These are phyloP conservation scores for Galleria mellonella DNA, from an alignment of 1,140 invertebrate species.

Conservation along the genomic window DNA sequence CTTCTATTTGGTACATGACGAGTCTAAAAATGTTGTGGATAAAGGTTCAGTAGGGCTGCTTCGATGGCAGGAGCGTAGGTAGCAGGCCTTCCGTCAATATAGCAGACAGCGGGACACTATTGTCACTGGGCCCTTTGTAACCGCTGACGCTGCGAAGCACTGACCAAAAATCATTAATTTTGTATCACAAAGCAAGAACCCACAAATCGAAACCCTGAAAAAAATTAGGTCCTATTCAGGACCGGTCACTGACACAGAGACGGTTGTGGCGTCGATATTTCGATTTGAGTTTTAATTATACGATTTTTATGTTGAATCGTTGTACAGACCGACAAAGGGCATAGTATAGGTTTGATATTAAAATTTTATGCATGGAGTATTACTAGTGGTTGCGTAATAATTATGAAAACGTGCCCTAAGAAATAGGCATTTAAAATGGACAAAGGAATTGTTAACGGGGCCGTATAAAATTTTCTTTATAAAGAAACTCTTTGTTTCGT, in stretches of 20 bases:
- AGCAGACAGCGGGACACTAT: conserved; percentile 66
- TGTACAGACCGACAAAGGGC: conserved; percentile 17
- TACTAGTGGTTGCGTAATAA: neutral
- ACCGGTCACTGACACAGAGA: conserved; percentile 51
- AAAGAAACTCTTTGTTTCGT: conserved; percentile 6
- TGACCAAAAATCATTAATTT: conserved; percentile 74
- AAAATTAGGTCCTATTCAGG: conserved; percentile 61
- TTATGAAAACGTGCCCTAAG: neutral
- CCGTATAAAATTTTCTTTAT: neutral
- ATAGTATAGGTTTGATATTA: conserved; percentile 12
- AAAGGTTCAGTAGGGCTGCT: conserved; percentile 36
- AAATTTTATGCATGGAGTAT: conserved; percentile 9
- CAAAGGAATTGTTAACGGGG: neutral
- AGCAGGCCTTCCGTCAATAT: conserved; percentile 65
- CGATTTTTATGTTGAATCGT: conserved; percentile 26
- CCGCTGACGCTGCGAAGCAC: conserved; percentile 47
- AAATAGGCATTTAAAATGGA: neutral
- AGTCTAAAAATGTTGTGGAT: conserved; percentile 52
- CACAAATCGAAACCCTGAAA: conserved; percentile 66
- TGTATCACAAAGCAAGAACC: conserved; percentile 70
- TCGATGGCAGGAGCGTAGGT: conserved; percentile 53
- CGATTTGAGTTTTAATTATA: conserved; percentile 54
- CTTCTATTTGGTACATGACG: conserved; percentile 57
- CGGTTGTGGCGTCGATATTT: conserved; percentile 35
- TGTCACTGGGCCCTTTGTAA: conserved; percentile 60